These are phyloP conservation scores for Stenodema calcarata DNA, from an alignment of 2,888 invertebrate genomes.

Conservation along the genomic window DNA sequence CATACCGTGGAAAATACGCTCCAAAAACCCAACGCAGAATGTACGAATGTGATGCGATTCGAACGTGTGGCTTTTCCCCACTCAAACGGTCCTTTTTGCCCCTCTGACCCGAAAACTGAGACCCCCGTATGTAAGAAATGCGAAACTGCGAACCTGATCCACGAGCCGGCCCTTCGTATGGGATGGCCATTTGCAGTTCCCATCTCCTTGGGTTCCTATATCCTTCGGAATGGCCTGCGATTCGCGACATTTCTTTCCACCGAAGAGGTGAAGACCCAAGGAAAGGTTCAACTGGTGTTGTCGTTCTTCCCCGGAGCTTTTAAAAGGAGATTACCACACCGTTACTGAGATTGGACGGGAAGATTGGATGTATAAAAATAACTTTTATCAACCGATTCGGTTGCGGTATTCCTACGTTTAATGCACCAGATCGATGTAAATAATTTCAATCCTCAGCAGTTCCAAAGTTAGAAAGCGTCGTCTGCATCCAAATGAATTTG, in stretches of 20 bases:
- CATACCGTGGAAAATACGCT: background rate
- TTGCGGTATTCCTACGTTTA: too few species aligned
- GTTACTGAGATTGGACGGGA: background rate
- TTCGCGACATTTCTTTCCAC: background rate
- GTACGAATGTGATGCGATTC: background rate
- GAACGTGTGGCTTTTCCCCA: background rate
- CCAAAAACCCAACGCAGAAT: background rate
- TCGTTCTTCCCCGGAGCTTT: background rate
- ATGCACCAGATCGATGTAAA: too few species aligned
- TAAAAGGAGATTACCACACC: background rate
- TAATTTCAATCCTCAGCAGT: too few species aligned
- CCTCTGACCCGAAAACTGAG: background rate
- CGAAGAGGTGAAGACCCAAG: background rate
- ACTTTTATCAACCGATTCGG: too few species aligned
- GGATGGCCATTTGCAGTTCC: background rate
- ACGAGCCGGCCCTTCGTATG: background rate
- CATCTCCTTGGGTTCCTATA: background rate
- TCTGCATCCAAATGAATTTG: too few species aligned
- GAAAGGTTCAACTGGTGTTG: background rate
- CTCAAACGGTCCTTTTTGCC: background rate
- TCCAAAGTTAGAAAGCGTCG: too few species aligned
- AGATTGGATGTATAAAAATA: too few species aligned
- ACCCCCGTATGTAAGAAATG: background rate
- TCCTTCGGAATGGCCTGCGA: background rate
- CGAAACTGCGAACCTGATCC: background rate